Conservation (phyloP, 2,113 vertebrate genomes). For the Struthidea cinerea region DNA sequence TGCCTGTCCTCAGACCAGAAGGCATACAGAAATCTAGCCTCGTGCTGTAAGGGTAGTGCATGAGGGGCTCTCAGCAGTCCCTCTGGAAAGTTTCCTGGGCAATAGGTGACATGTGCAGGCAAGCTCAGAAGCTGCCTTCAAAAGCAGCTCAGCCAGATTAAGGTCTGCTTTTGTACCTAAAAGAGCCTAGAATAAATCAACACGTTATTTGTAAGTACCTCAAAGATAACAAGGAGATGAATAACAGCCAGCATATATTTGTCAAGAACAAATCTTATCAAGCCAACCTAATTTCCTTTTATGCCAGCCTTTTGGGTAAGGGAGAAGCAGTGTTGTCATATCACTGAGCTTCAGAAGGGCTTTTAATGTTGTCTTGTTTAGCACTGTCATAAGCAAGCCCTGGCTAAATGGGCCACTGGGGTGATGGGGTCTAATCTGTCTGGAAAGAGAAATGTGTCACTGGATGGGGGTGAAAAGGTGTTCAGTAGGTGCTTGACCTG, state of each 20-base stretch:
- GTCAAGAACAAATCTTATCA: slow-evolving; percentile 36
- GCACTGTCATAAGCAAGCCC: background rate
- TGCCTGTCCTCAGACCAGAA: background rate
- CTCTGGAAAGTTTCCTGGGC: background rate
- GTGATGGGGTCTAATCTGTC: background rate
- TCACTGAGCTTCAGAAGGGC: background rate
- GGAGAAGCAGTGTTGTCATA: background rate
- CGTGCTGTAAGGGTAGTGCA: accelerated
- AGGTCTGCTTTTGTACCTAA: background rate
- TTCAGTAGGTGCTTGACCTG: background rate
- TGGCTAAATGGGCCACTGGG: background rate
- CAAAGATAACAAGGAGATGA: slow-evolving; percentile 17
- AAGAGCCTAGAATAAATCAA: slow-evolving; percentile 30
- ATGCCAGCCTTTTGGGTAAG: background rate
- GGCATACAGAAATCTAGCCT: background rate
- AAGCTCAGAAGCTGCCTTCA: background rate
- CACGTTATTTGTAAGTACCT: background rate
- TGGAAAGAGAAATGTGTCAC: background rate
- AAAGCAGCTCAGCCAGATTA: background rate
- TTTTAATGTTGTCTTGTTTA: background rate
- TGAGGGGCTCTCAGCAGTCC: background rate
- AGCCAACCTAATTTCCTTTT: slow-evolving; percentile 49
- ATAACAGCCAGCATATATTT: slow-evolving; percentile 14
- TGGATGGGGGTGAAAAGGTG: background rate
- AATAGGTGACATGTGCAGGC: background rate